Base-by-base conservation (phyloP, 2,888 invertebrate species). In the Bombyx huttoni region DNA sequence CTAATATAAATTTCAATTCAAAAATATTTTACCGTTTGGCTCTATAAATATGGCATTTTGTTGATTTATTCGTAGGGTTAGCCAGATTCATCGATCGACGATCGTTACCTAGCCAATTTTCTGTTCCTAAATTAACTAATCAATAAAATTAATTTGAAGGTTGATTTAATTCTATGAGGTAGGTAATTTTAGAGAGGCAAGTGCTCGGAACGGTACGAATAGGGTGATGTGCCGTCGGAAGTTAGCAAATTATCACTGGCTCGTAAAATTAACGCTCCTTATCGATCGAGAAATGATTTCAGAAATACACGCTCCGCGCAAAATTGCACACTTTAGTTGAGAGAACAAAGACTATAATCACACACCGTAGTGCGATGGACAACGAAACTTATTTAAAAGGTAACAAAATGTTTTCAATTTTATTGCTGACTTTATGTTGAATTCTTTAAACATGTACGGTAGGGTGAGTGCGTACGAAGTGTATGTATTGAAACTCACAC, bases 221-320 rank as follows among this genome's bases (percentile, higher is more conserved):
- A 86, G 84, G 83, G 85, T 78, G 79, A 79, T 78, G 75, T 70
- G 78, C 81, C 78, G 86, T 86, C 88, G 87, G 88, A 88, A 88
- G 88, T 88, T 86, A 81, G 84, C 87, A 87, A 88, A 88, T 88
- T 88, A 88, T 88, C 88, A 84, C 84, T 84, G 81, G 77, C 75
- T 88, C 87, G 87, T 88, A 87, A 88, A 88, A 87, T 87, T 87
- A 88, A 87, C 88, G 83, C 84, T 81, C 80, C 85, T 86, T 88
- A 88, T 88, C 88, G 85, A 81, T 78, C 77, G 73, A 80, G 75
- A 82, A 81, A 85, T 86, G 79, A 86, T 86, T 83, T 83, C 72
- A 65, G 64, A 73, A 67, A 65, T 56, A 51, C 59, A 60, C 57
- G 47, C 56, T 55, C 56, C 72, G 67, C 55, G 64, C 73, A 63